Conservation (phyloP, 2,888 invertebrate genomes). For the Gymnocheta viridis region DNA sequence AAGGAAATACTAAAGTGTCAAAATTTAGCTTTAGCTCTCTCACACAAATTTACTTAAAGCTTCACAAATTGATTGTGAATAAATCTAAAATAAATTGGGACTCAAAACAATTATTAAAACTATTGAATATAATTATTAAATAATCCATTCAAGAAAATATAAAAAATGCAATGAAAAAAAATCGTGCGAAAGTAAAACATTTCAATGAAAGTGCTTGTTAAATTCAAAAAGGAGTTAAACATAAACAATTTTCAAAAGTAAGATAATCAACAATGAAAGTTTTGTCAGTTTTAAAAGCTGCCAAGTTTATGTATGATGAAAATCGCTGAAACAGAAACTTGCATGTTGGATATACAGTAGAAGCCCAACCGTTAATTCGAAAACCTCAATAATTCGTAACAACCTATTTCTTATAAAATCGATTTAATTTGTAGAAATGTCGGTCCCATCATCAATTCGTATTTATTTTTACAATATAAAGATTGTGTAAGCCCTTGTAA, state of each 20-base stretch:
- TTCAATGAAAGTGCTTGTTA: background rate
- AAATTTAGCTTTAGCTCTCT: constrained; percentile 49
- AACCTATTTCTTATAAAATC: too few relatives aligned
- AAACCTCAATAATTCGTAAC: too few relatives aligned
- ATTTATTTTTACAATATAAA: too few relatives aligned
- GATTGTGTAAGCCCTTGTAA: too few relatives aligned
- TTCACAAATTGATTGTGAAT: too few relatives aligned
- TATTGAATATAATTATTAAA: background rate
- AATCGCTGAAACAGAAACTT: background rate
- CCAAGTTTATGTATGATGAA: background rate
- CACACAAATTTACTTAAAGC: constrained; percentile 2
- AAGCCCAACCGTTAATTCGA: too few relatives aligned
- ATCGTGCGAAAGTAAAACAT: background rate
- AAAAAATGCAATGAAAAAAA: background rate
- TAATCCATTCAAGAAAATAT: background rate
- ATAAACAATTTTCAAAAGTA: background rate
- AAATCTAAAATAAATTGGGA: too few relatives aligned
- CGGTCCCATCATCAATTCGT: too few relatives aligned
- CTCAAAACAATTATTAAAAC: background rate
- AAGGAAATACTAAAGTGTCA: constrained; percentile 34
- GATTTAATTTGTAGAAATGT: too few relatives aligned
- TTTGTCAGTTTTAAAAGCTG: constrained; percentile 5
- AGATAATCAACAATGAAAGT: background rate
- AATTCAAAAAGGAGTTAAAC: background rate
- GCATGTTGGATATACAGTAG: too few relatives aligned